Conservation (phyloP, 2,113 vertebrate species). For the Chitala chitala region DNA sequence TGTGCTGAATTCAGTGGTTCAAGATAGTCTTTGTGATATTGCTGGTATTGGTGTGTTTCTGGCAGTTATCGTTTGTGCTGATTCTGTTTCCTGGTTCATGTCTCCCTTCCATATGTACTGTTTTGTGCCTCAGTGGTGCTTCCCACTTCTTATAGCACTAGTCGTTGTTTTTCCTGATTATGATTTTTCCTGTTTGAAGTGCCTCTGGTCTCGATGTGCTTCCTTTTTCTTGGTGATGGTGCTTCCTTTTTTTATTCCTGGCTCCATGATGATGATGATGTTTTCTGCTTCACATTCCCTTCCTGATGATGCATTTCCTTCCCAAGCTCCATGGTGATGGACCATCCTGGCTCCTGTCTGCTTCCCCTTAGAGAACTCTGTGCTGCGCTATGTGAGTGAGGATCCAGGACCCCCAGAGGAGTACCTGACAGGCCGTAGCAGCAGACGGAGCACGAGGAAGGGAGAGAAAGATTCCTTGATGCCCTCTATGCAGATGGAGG, state of each 20-base stretch:
- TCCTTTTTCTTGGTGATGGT: too few species aligned
- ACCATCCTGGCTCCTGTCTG: neutral
- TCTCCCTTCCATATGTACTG: too few species aligned
- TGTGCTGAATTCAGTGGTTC: neutral
- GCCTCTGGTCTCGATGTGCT: too few species aligned
- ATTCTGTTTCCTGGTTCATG: neutral
- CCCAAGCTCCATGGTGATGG: neutral
- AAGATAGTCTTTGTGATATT: neutral
- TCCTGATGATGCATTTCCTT: neutral
- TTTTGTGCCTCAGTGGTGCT: too few species aligned
- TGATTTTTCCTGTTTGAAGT: too few species aligned
- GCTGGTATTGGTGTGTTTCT: too few species aligned
- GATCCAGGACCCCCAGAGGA: conserved; percentile 84
- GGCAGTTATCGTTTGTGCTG: too few species aligned
- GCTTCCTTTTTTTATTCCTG: neutral
- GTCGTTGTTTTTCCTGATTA: too few species aligned
- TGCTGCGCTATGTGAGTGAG: conserved; percentile 88
- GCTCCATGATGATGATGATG: neutral
- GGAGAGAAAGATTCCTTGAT: conserved; percentile 82
- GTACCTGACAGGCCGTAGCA: conserved; percentile 82
- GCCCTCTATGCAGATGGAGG: conserved; percentile 90
- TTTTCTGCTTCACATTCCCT: neutral
- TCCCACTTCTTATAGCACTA: too few species aligned
- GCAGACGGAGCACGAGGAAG: conserved; percentile 87
- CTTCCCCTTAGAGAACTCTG: conserved; percentile 76